Conservation (phyloP, 2,888 invertebrate species). For the Tineola bisselliella region DNA sequence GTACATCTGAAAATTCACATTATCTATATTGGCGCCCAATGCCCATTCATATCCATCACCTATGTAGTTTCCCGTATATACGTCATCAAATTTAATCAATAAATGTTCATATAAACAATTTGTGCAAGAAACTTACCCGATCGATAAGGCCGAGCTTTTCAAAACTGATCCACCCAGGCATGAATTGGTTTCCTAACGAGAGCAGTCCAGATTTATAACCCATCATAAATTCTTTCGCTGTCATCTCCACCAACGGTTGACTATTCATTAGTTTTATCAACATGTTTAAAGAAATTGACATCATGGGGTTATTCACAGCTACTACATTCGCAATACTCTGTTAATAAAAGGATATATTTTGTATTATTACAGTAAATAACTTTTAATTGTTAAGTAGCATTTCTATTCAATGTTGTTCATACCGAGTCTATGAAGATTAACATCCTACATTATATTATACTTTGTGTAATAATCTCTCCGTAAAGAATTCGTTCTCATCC, state of each 20-base stretch:
- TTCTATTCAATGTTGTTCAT: no score
- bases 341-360: conserved; percentile 24
- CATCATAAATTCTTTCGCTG: conserved; percentile 89
- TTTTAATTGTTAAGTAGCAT: no score
- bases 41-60: no score
- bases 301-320: conserved; percentile 27
- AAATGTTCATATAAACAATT: no score
- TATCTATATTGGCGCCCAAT: no score
- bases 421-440: no score
- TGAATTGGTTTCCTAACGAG: conserved; percentile 81
- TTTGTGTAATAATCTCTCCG: neutral
- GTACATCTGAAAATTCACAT: conserved; percentile 74
- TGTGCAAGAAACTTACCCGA: conserved; percentile 72
- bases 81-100: no score
- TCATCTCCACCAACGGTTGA: conserved; percentile 77
- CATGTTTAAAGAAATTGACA: conserved; percentile 70
- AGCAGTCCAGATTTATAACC: conserved; percentile 85
- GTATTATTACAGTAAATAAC: no score
- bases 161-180: conserved; percentile 87
- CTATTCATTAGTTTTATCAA: conserved; percentile 28
- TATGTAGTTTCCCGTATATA: no score
- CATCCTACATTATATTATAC: no score
- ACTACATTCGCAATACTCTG: conserved; percentile 87
- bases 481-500: neutral
- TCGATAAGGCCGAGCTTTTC: conserved; percentile 90